Evolutionary conservation across 2,888 invertebrate species (phyloP).

Genomic region (Anthophora plumipes): DNA sequence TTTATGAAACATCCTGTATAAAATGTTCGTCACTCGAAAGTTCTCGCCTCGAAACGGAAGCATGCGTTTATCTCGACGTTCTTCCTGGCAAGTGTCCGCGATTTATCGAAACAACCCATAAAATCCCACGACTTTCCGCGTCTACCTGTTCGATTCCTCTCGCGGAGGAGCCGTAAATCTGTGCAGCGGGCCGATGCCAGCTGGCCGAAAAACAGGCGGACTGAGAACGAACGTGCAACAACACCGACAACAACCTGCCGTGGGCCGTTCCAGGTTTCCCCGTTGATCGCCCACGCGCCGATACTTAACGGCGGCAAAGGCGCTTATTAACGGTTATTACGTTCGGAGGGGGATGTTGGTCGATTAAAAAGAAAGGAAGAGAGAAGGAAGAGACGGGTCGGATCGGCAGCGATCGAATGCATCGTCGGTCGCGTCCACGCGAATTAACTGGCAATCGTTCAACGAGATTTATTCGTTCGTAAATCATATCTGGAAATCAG

Average conservation of each 20-base stretch:
- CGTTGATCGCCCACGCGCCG: slow-evolving; percentile 75
- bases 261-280: slow-evolving; percentile 57
- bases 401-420: slow-evolving; percentile 38
- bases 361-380: slow-evolving; percentile 60
- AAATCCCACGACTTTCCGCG: slow-evolving; percentile 10
- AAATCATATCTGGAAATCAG: slow-evolving; percentile 31
- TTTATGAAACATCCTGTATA: too few species aligned
- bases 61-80: not conserved
- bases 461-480: slow-evolving; percentile 50
- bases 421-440: slow-evolving; percentile 44
- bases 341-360: slow-evolving; percentile 71
- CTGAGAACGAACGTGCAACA: slow-evolving; percentile 37
- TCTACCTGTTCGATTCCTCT: slow-evolving; percentile 12
- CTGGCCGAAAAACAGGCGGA: slow-evolving; percentile 52
- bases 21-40: too few species aligned
- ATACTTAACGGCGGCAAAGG: slow-evolving; percentile 77
- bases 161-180: slow-evolving; percentile 35
- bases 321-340: slow-evolving; percentile 80
- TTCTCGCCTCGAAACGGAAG: not conserved
- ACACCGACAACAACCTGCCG: slow-evolving; percentile 66
- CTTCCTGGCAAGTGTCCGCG: not conserved
- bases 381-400: slow-evolving; percentile 5
- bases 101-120: slow-evolving; percentile 22
- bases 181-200: slow-evolving; percentile 28
- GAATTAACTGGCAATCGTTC: slow-evolving; percentile 53